Evolutionary conservation across 2,113 vertebrate genomes (phyloP).

Genomic region (Hydropotes inermis): DNA sequence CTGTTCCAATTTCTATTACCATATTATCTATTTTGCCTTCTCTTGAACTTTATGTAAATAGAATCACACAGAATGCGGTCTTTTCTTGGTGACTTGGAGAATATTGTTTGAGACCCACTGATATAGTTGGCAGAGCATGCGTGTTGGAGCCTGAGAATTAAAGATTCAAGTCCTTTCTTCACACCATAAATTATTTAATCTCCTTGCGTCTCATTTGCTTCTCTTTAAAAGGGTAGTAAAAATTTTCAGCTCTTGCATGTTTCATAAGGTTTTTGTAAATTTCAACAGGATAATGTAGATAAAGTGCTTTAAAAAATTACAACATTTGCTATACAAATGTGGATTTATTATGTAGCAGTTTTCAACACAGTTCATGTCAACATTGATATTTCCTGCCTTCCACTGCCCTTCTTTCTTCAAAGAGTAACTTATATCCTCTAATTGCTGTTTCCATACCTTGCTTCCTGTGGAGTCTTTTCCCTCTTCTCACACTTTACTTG

Average conservation of each 20-base stretch:
- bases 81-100: background rate
- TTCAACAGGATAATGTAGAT: background rate
- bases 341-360: background rate
- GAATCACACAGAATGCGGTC: background rate
- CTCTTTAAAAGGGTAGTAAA: background rate
- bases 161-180: background rate
- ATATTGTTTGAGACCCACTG: background rate
- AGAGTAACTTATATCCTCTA: background rate
- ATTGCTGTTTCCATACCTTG: background rate
- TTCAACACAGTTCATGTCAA: background rate
- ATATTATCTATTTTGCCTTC: background rate
- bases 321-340: background rate
- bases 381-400: background rate
- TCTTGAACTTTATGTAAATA: background rate
- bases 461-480: background rate
- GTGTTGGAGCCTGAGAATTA: background rate
- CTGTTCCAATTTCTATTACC: background rate
- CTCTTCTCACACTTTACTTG: background rate
- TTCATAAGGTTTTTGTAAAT: background rate
- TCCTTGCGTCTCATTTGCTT: background rate
- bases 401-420: background rate
- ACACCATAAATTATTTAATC: background rate
- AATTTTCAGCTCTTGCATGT: background rate
- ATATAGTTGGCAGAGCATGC: background rate
- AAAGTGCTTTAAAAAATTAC: background rate